Conservation (phyloP, 2,797 vertebrate genomes). For the Bradypus variegatus region DNA sequence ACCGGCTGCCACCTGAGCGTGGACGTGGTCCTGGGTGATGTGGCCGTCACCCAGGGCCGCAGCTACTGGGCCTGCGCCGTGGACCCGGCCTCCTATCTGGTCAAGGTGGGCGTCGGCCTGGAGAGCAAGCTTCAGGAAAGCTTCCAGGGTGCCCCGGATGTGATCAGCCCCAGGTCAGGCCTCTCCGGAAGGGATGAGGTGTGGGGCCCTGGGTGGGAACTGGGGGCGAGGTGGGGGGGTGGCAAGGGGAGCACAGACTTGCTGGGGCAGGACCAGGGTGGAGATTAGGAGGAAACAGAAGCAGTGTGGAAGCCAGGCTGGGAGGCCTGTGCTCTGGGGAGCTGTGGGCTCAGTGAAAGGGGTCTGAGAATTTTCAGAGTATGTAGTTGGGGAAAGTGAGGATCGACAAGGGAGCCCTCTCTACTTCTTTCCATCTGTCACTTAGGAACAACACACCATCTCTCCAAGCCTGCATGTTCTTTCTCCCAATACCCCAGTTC, state of each 20-base stretch:
- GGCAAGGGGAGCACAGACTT: background rate
- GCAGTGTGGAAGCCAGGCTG: background rate
- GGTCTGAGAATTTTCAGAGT: background rate
- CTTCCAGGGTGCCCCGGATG: slow-evolving; percentile 93
- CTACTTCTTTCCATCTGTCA: background rate
- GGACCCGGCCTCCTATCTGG: slow-evolving; percentile 94
- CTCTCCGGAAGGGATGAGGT: background rate
- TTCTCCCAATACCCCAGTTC: background rate
- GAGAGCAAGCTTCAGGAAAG: slow-evolving; percentile 94
- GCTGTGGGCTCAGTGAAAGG: background rate
- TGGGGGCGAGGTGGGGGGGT: background rate
- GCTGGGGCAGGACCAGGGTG: background rate
- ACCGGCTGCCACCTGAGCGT: slow-evolving; percentile 93
- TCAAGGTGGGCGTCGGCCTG: slow-evolving; percentile 96
- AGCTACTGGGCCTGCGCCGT: slow-evolving; percentile 98
- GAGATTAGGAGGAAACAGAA: background rate
- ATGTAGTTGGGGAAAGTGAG: background rate
- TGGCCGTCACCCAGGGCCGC: slow-evolving; percentile 91
- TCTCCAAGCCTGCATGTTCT: background rate
- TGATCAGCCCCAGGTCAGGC: slow-evolving; percentile 91
- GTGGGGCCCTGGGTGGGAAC: background rate
- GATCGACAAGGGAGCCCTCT: background rate
- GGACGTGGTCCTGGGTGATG: slow-evolving; percentile 90
- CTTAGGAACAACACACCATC: background rate
- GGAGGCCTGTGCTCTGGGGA: accelerated